Evolutionary conservation across 2,888 invertebrate genomes (phyloP).

Genomic region (Sthenelais limicola): DNA sequence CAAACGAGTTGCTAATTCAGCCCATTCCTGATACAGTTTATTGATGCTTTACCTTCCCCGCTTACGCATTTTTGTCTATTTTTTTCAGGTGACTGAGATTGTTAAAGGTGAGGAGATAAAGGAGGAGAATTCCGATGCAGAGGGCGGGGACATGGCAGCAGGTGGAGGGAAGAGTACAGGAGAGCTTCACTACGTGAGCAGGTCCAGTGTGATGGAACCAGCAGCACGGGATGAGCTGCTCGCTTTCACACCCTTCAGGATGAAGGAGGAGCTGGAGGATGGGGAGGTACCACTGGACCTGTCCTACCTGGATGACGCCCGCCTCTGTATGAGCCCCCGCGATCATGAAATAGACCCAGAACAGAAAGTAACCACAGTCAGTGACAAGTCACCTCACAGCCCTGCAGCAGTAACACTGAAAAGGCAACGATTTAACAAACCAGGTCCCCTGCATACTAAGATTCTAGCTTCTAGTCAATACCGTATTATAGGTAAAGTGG

Average conservation of each 20-base stretch:
- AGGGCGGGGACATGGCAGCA: neutral
- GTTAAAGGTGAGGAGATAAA: no score
- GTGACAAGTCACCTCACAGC: neutral
- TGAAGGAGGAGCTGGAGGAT: no score
- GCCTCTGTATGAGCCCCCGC: slow-evolving; percentile 16
- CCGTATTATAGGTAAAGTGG: neutral
- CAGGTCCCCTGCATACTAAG: neutral
- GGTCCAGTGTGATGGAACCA: no score
- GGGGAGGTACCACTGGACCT: neutral
- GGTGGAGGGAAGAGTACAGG: neutral
- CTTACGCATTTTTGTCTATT: no score
- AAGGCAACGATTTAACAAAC: neutral
- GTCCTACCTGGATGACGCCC: slow-evolving; percentile 16
- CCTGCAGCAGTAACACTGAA: neutral
- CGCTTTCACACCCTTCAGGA: neutral
- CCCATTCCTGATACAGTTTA: no score
- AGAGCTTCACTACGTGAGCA: neutral
- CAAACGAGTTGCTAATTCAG: no score
- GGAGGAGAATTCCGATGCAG: no score
- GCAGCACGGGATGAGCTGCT: slow-evolving; percentile 4
- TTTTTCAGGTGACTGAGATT: no score
- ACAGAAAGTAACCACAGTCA: neutral
- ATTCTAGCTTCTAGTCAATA: neutral
- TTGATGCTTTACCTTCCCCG: no score
- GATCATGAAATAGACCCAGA: slow-evolving; percentile 8